Conservation (phyloP, 1,140 invertebrate species). For the Calliopsis andreniformis region DNA sequence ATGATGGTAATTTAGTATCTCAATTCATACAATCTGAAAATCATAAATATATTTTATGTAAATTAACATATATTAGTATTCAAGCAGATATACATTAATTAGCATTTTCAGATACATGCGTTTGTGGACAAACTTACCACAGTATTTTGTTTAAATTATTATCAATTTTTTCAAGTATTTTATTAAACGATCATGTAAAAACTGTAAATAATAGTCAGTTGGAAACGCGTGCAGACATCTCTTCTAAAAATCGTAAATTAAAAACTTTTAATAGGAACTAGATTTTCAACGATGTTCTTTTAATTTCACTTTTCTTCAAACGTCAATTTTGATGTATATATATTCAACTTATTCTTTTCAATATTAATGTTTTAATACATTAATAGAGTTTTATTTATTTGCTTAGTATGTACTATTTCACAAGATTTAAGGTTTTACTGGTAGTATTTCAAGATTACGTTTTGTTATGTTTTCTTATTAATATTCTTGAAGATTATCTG, state of each 20-base stretch:
- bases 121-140: not conserved
- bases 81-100: conserved; percentile 6
- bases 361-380: conserved; percentile 2
- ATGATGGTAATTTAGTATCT: not conserved
- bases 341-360: conserved; percentile 7
- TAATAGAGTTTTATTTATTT: conserved; percentile 9
- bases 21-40: not conserved
- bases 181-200: not conserved
- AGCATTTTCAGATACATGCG: conserved; percentile 6
- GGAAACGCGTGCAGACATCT: not conserved
- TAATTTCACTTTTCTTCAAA: not conserved
- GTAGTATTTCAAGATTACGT: not conserved
- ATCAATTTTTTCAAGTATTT: not conserved
- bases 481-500: not conserved
- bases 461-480: not conserved
- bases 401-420: not conserved
- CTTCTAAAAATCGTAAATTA: conserved; percentile 9
- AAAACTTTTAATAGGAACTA: conserved; percentile 11
- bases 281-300: not conserved
- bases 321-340: conserved; percentile 4
- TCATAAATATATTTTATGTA: conserved; percentile 6
- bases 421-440: no score
- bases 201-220: conserved; percentile 5
- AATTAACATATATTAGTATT: conserved; percentile 16
- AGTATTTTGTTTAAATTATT: conserved; percentile 15